These are phyloP conservation scores for Phrynocephalus vlangalii DNA, from an alignment of 2,797 vertebrate genomes.

Conservation along the genomic window DNA sequence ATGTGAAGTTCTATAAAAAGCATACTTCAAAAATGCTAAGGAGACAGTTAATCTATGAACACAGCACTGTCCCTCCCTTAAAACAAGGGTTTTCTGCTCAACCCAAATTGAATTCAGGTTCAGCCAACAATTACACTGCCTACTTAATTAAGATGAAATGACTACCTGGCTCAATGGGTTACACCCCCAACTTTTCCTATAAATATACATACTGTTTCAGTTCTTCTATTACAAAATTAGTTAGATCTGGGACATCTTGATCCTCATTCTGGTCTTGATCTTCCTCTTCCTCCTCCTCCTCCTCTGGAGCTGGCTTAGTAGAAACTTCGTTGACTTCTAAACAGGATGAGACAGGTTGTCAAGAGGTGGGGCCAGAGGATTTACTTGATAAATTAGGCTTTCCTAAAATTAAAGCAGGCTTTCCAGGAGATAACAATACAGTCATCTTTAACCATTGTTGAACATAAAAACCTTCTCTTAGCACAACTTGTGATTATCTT, in stretches of 20 bases:
- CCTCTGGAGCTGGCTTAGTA: slow-evolving; percentile 68
- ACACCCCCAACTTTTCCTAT: not conserved
- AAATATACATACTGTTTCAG: slow-evolving; percentile 89
- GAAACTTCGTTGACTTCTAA: slow-evolving; percentile 78
- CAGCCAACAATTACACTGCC: not conserved
- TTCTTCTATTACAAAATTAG: slow-evolving; percentile 89
- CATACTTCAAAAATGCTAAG: not conserved
- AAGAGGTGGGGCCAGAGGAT: slow-evolving; percentile 16
- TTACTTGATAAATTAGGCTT: not conserved
- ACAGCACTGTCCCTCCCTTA: not conserved
- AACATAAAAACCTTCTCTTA: not conserved
- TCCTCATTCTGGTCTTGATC: slow-evolving; percentile 87
- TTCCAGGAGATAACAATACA: not conserved
- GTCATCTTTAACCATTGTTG: not conserved
- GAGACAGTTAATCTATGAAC: not conserved
- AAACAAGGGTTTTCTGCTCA: too few species aligned
- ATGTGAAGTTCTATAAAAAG: not conserved
- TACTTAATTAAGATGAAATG: not conserved
- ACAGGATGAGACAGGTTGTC: slow-evolving; percentile 46
- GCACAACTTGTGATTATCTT: not conserved
- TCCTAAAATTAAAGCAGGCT: not conserved
- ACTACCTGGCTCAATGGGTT: not conserved
- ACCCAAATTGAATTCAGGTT: not conserved
- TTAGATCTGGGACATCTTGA: slow-evolving; percentile 90
- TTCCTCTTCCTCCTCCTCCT: slow-evolving; percentile 85